These are phyloP conservation scores for Actinemys pallida DNA, from an alignment of 2,113 vertebrate species.

Conservation along the genomic window DNA sequence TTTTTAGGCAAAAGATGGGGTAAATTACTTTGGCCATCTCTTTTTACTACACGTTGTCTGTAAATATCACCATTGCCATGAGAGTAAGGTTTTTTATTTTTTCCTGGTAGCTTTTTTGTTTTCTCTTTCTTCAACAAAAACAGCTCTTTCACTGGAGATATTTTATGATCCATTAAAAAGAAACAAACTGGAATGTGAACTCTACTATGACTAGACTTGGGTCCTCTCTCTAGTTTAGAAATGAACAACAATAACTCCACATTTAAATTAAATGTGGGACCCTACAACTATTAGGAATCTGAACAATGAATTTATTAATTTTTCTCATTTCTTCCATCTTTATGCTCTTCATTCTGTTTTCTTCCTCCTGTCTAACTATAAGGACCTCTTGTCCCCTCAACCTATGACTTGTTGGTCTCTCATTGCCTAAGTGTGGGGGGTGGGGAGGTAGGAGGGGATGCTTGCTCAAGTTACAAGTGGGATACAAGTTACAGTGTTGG, in stretches of 20 bases:
- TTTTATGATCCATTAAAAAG: neutral
- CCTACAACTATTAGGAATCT: neutral
- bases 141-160: neutral
- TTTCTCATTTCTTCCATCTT: neutral
- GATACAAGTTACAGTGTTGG: neutral
- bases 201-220: neutral
- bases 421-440: too few relatives aligned
- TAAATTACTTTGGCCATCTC: neutral
- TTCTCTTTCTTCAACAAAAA: neutral
- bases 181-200: neutral
- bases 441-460: rapidly evolving
- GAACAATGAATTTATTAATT: neutral
- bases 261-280: neutral
- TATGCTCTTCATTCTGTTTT: neutral
- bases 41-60: neutral
- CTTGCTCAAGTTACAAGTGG: neutral
- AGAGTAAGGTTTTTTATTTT: neutral
- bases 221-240: neutral
- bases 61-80: neutral
- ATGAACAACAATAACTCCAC: neutral
- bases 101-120: too few relatives aligned
- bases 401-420: neutral
- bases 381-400: neutral
- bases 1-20: neutral
- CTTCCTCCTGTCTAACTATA: neutral